phyloP scores from a whole-genome alignment of 1,140 invertebrate species.

The Acromyrmex heyeri region DNA sequence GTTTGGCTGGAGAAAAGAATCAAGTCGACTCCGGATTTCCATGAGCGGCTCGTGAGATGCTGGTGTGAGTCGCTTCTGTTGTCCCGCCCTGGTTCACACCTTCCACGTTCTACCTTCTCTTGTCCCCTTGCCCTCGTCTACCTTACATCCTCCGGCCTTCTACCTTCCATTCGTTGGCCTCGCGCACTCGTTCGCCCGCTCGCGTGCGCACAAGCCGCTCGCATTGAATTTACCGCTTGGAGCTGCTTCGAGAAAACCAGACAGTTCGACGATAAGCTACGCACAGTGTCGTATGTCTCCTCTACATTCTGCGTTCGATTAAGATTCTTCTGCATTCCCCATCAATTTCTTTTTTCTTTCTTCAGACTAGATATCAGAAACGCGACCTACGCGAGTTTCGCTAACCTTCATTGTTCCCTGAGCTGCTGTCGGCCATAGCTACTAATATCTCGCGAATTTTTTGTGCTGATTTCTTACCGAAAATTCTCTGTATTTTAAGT shows the following conservation, averaged over 20 bases:
- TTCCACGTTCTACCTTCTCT: conserved; percentile 13
- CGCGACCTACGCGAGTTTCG: conserved; percentile 57
- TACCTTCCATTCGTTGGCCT: conserved; percentile 44
- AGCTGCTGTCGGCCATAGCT: conserved; percentile 28
- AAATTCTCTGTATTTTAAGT: background rate
- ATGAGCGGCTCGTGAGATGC: conserved; percentile 69
- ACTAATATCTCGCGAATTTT: conserved; percentile 1
- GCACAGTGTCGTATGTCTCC: conserved; percentile 43
- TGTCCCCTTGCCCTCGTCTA: conserved; percentile 1
- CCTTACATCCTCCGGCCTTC: conserved; percentile 46
- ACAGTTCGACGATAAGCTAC: conserved; percentile 63
- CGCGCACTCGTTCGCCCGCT: conserved; percentile 23
- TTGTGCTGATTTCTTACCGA: background rate
- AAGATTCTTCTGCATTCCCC: conserved; percentile 63
- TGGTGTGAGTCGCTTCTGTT: conserved; percentile 56
- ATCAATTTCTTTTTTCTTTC: conserved; percentile 67
- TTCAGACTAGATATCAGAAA: conserved; percentile 53
- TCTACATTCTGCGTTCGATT: conserved; percentile 51
- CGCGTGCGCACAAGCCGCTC: conserved; percentile 19
- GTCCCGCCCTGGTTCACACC: conserved; percentile 36
- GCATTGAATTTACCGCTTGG: conserved; percentile 72
- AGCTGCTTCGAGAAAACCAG: conserved; percentile 65
- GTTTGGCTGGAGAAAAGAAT: conserved; percentile 62
- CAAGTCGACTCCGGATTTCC: conserved; percentile 66
- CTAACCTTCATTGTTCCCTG: conserved; percentile 68